Percentiles rank a stretch among this genome's conserved stretches.
Evolutionary conservation across 2,797 vertebrate genomes (phyloP).

Genomic region (Molossus molossus): DNA sequence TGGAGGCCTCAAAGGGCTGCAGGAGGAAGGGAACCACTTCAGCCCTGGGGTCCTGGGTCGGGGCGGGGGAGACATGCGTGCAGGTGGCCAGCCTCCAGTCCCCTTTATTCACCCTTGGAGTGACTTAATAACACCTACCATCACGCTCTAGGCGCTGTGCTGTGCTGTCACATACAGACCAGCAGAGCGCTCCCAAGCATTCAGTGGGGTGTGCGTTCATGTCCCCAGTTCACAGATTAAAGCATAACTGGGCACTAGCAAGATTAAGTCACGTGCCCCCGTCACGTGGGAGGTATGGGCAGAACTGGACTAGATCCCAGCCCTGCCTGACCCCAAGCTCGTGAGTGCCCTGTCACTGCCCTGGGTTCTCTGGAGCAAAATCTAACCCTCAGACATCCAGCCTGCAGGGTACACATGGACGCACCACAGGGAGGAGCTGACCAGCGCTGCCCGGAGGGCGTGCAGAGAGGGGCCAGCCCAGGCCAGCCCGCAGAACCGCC

Average conservation of each 20-base stretch:
- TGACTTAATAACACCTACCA: neutral
- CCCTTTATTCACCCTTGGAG: neutral
- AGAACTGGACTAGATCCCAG: neutral
- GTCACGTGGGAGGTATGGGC: neutral
- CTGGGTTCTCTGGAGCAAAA: neutral
- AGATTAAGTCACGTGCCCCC: neutral
- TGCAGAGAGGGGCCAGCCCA: too few relatives aligned
- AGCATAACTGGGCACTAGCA: neutral
- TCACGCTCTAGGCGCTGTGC: neutral
- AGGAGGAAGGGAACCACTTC: neutral
- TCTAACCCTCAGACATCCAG: neutral
- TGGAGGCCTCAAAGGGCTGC: neutral
- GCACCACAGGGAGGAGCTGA: neutral
- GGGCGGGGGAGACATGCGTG: neutral
- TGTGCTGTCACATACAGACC: neutral
- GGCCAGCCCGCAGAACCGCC: neutral
- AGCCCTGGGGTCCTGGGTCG: too few relatives aligned
- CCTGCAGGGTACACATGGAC: neutral
- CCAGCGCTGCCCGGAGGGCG: fast-evolving
- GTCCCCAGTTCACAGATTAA: neutral
- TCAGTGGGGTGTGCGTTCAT: neutral
- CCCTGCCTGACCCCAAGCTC: neutral
- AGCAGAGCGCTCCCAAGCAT: neutral
- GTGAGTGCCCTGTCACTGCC: neutral
- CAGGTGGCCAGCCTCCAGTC: neutral